phyloP scores from a whole-genome alignment of 92 coral and sea anemone genomes.

The Parazoanthus atlanticus region DNA sequence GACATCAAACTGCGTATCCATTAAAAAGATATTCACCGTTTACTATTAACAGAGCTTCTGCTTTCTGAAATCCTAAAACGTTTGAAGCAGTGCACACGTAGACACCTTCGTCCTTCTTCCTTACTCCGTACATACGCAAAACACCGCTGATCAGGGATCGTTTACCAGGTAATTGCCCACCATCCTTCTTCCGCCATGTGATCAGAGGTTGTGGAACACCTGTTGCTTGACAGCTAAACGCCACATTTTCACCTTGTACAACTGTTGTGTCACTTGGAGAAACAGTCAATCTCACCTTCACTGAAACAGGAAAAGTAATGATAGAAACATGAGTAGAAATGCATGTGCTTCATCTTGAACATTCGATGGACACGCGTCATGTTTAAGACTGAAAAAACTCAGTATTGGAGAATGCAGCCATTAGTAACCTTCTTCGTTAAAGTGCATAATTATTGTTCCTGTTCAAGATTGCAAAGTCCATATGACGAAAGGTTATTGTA shows the following conservation, averaged over 20 bases:
- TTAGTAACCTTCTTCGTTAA: too few species aligned
- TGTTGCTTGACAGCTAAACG: constrained; percentile 49
- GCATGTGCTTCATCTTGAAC: too few species aligned
- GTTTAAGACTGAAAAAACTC: neutral
- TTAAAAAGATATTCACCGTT: constrained; percentile 33
- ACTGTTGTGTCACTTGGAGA: constrained; percentile 47
- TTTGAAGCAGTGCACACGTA: constrained; percentile 48
- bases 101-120: constrained; percentile 49
- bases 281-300: constrained; percentile 10
- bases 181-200: constrained; percentile 58
- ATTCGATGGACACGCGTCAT: too few species aligned
- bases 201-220: constrained; percentile 54
- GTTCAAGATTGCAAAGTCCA: too few species aligned
- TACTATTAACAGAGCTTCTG: constrained; percentile 47
- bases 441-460: too few species aligned
- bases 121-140: constrained; percentile 22
- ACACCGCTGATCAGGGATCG: constrained; percentile 26
- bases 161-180: constrained; percentile 27
- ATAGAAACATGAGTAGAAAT: neutral
- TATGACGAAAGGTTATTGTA: too few species aligned
- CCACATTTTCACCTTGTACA: constrained; percentile 48
- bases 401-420: too few species aligned
- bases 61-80: constrained; percentile 45
- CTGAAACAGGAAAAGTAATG: constrained; percentile 4
- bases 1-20: too few species aligned